Base-by-base conservation (phyloP, 2,888 invertebrate genomes). In the Petrophora chlorosata region DNA sequence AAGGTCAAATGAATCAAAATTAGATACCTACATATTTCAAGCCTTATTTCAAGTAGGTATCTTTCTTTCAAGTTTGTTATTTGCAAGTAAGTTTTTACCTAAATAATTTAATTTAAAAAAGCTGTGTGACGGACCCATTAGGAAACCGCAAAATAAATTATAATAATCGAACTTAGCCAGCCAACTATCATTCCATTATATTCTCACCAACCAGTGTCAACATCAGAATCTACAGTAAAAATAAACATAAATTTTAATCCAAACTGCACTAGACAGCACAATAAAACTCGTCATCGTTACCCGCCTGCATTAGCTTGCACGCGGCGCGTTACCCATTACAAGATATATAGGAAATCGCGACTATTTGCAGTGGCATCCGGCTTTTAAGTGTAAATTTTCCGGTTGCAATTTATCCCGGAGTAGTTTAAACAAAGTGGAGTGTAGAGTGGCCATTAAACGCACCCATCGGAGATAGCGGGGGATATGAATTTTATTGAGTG, bases 341-440 rank as follows among this genome's bases (percentile, higher is more conserved):
- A 81, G 77, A 79, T 76, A 79, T 70, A 79, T 83, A 79, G 86
- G 88, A 86, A 85, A 88, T 85, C 79, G 86, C 82, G 69, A 79
- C 83, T 82, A 83, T 86, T 86, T 81, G 78, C 71, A 67, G 60
- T 64, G 65, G 70, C 79, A 82, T 90, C 89, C 89, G 87, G 89
- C 82, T 86, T 87, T 89, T 86, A 86, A 87, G 79, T 85, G 78
- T 83, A 88, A 90, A 89, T 84, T 86, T 88, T 89, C 88, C 87
- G 87, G 76, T 82, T 70, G 85, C 82, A 82, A 87, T 89, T 86
- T 88, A 85, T 85, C 72, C 67, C 70, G 62, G 69, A 64, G 73
- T 61, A 67, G 55, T 60, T 68, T 61, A 63, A 67, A 74, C 70
- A 68, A 70, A 43, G 49, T 35, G 39, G 39, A 55, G 49, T 49